Evolutionary conservation across 1,140 invertebrate genomes (phyloP).

Genomic region (Nasonia longicornis): DNA sequence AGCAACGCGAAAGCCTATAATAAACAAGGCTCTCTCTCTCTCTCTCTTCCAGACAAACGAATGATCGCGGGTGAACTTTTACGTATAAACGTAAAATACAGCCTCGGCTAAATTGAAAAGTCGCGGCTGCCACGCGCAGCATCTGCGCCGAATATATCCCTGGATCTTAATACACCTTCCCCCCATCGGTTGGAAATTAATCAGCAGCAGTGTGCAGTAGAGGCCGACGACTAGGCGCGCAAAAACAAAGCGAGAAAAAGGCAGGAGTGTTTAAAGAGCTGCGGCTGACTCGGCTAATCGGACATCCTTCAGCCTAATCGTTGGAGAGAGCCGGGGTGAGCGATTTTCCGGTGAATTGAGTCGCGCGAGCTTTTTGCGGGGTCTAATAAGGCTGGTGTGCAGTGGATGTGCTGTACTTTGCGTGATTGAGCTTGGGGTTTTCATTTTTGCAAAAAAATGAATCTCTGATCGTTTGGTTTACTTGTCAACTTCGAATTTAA

Average conservation of each 20-base stretch:
- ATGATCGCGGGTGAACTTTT: too few relatives aligned
- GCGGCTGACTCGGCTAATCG: constrained; percentile 31
- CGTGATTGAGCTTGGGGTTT: background rate
- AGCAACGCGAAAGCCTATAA: too few relatives aligned
- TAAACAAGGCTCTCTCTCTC: too few relatives aligned
- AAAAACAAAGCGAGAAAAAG: background rate
- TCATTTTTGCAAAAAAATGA: too few relatives aligned
- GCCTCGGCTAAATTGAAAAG: background rate
- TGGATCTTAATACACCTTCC: background rate
- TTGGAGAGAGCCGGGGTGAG: background rate
- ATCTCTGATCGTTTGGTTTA: too few relatives aligned
- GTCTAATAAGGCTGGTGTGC: background rate
- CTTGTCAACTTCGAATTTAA: too few relatives aligned
- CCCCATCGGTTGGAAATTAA: background rate
- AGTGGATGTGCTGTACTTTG: background rate
- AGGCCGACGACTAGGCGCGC: background rate
- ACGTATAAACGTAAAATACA: too few relatives aligned
- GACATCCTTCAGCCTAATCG: constrained; percentile 20
- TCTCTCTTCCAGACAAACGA: too few relatives aligned
- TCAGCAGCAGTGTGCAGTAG: constrained; percentile 6
- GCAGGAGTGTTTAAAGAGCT: background rate
- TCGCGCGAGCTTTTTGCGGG: background rate
- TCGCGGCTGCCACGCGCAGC: background rate
- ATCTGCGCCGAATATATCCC: background rate
- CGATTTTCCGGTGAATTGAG: background rate